These are phyloP conservation scores for Pelmatolapia mariae DNA, from an alignment of 2,113 vertebrate species.

Conservation along the genomic window DNA sequence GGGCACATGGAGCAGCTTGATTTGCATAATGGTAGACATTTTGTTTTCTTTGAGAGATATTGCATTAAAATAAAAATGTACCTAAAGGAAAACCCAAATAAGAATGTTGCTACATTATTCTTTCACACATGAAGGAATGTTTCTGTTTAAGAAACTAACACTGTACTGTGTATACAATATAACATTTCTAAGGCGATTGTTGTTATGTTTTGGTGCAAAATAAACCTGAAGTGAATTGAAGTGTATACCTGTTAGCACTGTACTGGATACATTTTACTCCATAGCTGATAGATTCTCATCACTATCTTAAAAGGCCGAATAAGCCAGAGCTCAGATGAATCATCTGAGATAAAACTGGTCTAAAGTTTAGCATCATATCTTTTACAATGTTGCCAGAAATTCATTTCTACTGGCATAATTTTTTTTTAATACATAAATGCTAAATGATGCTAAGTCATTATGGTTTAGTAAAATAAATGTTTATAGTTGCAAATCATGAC, in stretches of 20 bases:
- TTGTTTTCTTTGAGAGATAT: background rate
- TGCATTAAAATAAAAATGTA: background rate
- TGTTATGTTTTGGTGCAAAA: background rate
- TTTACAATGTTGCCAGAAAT: background rate
- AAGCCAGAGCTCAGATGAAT: background rate
- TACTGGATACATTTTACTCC: background rate
- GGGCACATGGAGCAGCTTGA: background rate
- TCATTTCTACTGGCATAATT: background rate
- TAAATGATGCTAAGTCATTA: background rate
- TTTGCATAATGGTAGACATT: background rate
- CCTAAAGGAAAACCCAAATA: background rate
- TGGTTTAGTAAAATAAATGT: background rate
- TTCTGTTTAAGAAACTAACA: background rate
- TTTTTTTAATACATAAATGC: background rate
- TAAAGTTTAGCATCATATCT: background rate
- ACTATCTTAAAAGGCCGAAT: background rate
- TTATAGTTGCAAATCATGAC: background rate
- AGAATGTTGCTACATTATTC: background rate
- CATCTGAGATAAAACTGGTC: background rate
- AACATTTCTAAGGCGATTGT: background rate
- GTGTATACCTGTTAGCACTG: background rate
- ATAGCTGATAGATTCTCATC: background rate
- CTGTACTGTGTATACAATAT: background rate
- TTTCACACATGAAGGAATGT: background rate
- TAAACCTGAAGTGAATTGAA: background rate